Evolutionary conservation across 2,797 vertebrate species (phyloP), one percentile per base, ranked within the genome.

Genomic region (Pipistrellus pygmaeus): DNA sequence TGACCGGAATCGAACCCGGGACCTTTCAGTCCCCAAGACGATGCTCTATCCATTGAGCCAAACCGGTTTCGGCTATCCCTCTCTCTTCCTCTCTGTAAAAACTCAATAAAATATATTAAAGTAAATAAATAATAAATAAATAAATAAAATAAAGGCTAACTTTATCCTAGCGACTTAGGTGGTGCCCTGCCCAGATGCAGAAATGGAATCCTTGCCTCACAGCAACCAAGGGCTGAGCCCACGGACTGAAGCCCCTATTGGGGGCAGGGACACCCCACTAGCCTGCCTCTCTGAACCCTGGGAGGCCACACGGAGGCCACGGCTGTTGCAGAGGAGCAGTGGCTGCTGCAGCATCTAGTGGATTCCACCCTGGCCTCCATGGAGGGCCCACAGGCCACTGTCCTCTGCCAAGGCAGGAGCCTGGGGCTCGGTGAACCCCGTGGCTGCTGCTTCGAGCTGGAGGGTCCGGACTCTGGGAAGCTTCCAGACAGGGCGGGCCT

Each of bases 231-330:
- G 55, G 18, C n/a, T 23, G 32, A 23, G 12, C 12, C 8, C 1
- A 21, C 0, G 0, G 32, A 13, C n/a, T 18, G 32, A 23, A 72
- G 89, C 21, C 53, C 55, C 27, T 17, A 14, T 3, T 38, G 35
- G 35, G 35, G 35, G 3, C 35, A 38, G n/a, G n/a, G 18, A 10
- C 4, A 0, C 44, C 55, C 23, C 18, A 8, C 25, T 2, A 2
- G 23, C 17, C 8, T 20, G 69, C 21, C 48, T 10, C 41, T 95
- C 55, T 8, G 4, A 23, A 41, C 23, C 12, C 30, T 27, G 25
- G 35, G 78, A 86, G 60, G 85, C 48, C 46, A 27, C 0, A 0
- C 0, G 1, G 84, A 46, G 84, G 25, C 18, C 2, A 2, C 6
- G 15, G 64, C 38, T 55, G 76, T 62, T 84, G 48, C 30, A 77